These are phyloP conservation scores for Anoncus sp. DNA, from an alignment of 2,888 invertebrate species.

Conservation along the genomic window DNA sequence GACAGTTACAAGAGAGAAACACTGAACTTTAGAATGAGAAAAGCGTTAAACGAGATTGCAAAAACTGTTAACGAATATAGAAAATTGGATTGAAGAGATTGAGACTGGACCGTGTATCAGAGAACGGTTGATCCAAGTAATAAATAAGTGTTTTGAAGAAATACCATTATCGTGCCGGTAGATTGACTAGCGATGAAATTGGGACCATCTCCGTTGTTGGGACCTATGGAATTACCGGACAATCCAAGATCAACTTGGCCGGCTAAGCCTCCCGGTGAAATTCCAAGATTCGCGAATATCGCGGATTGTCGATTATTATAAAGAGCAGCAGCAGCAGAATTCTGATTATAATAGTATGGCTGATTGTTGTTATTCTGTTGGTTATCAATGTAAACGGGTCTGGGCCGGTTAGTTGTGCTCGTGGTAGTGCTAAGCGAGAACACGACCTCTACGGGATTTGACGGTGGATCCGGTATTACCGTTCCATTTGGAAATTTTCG, in stretches of 20 bases:
- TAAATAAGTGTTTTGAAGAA: constrained; percentile 52
- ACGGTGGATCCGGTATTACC: constrained; percentile 87
- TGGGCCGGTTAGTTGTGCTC: constrained; percentile 79
- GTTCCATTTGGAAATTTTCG: constrained; percentile 93
- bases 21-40: constrained; percentile 32
- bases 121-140: constrained; percentile 18
- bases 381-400: constrained; percentile 66
- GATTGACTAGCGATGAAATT: constrained; percentile 69
- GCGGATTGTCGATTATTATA: constrained; percentile 73
- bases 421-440: constrained; percentile 81
- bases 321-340: constrained; percentile 72
- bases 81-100: constrained; percentile 29
- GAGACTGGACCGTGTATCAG: constrained; percentile 35
- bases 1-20: constrained; percentile 28
- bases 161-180: constrained; percentile 80
- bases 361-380: constrained; percentile 68
- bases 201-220: constrained; percentile 66
- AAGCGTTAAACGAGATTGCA: constrained; percentile 69
- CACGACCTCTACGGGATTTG: constrained; percentile 81
- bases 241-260: constrained; percentile 79
- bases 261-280: constrained; percentile 73
- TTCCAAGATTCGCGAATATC: constrained; percentile 71
- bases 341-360: constrained; percentile 74
- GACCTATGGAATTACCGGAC: constrained; percentile 78
- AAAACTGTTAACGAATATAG: constrained; percentile 33